Percentiles rank a stretch among this genome's conserved stretches.
Conservation (phyloP, 2,113 vertebrate genomes). For the Siniperca knerii region DNA sequence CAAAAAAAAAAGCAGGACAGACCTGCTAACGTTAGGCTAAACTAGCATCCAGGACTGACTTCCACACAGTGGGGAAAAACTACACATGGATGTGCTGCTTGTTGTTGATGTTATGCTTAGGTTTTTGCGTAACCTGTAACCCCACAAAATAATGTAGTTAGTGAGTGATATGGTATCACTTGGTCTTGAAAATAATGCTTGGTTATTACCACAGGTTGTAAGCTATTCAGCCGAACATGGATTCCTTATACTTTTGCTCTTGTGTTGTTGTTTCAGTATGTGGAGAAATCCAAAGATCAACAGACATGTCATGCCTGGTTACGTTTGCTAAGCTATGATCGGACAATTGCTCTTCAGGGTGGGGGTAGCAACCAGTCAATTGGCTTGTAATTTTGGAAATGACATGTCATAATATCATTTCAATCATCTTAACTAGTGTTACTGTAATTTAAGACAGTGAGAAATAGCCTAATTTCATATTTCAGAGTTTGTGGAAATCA, state of each 20-base stretch:
- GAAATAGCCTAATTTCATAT: neutral
- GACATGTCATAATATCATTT: neutral
- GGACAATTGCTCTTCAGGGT: neutral
- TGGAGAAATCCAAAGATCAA: too few species aligned
- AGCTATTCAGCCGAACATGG: neutral
- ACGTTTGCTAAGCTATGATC: too few species aligned
- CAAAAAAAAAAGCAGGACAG: neutral
- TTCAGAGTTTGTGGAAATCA: neutral
- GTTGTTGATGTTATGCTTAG: neutral
- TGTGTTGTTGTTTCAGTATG: neutral
- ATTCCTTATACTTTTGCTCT: neutral
- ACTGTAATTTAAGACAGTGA: neutral
- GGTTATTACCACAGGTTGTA: neutral
- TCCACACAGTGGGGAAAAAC: neutral
- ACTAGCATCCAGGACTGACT: neutral
- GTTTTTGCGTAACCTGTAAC: neutral
- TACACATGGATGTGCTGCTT: neutral
- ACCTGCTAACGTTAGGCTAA: neutral
- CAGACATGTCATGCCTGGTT: neutral
- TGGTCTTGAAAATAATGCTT: neutral
- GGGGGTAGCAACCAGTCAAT: neutral
- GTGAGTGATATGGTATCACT: neutral
- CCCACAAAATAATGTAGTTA: neutral
- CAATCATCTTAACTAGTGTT: neutral
- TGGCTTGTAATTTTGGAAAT: neutral